Evolutionary conservation across 1,140 invertebrate genomes (phyloP).

Genomic region (Cyrtorhinus lividipennis): DNA sequence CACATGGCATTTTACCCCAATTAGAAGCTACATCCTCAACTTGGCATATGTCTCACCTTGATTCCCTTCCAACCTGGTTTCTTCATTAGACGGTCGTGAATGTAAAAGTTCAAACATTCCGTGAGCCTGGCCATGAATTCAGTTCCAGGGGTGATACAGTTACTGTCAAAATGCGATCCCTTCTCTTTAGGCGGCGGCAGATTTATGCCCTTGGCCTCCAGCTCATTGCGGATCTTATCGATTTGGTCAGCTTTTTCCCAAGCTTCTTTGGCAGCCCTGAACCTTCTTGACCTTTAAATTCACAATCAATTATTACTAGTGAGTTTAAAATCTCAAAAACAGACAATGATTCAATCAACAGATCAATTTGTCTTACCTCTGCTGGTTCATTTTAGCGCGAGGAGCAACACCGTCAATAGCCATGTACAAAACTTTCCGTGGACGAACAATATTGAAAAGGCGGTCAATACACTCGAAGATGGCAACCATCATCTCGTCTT

Average conservation of each 20-base stretch:
- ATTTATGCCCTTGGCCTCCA: constrained; percentile 56
- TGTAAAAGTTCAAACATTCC: constrained; percentile 88
- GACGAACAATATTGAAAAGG: constrained; percentile 87
- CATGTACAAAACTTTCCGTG: constrained; percentile 94
- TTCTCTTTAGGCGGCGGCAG: constrained; percentile 84
- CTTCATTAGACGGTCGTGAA: constrained; percentile 85
- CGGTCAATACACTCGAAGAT: constrained; percentile 99
- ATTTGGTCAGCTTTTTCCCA: constrained; percentile 81
- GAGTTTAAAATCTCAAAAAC: no score
- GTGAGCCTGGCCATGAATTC: constrained; percentile 95
- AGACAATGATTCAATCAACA: no score
- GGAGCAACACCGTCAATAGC: constrained; percentile 99
- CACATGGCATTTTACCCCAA: neutral
- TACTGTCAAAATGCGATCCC: constrained; percentile 91
- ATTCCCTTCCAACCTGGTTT: constrained; percentile 92
- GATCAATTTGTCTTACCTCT: constrained; percentile 37
- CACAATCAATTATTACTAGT: no score
- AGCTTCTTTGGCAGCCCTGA: constrained; percentile 91
- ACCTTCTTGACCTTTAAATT: constrained; percentile 64
- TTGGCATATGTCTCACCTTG: constrained; percentile 43
- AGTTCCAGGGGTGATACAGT: constrained; percentile 98
- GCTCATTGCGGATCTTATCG: constrained; percentile 55
- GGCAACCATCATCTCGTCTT: constrained; percentile 99
- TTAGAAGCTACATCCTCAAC: neutral
- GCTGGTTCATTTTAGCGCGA: constrained; percentile 99